Percentiles rank a stretch among this genome's conserved stretches.
These are phyloP conservation scores for Lepidocyrtoides sp. DNA, from an alignment of 2,888 invertebrate genomes.

Conservation along the genomic window DNA sequence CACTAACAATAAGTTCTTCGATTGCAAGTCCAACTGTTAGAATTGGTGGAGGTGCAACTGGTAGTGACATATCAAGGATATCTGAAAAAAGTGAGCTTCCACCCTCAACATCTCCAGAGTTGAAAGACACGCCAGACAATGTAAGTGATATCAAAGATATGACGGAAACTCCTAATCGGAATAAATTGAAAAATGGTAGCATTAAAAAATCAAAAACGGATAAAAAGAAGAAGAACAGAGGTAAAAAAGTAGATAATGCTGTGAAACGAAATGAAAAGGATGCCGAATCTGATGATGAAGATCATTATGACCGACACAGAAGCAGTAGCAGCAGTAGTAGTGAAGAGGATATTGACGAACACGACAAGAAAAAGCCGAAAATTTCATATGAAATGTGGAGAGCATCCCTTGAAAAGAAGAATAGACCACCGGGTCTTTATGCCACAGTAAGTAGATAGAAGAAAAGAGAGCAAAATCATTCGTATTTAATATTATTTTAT, in stretches of 20 bases:
- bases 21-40: too few species aligned
- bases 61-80: not conserved
- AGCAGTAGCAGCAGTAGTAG: slow-evolving; percentile 73
- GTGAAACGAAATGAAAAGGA: slow-evolving; percentile 69
- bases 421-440: slow-evolving; percentile 79
- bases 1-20: too few species aligned
- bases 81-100: not conserved
- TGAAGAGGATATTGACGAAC: slow-evolving; percentile 4
- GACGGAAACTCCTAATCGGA: slow-evolving; percentile 12
- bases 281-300: slow-evolving; percentile 26
- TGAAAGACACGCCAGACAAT: not conserved
- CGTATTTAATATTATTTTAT: too few species aligned
- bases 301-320: not conserved
- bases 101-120: not conserved
- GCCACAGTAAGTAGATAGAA: slow-evolving; percentile 70
- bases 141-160: not conserved
- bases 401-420: slow-evolving; percentile 74
- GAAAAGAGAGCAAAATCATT: not conserved
- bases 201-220: slow-evolving; percentile 4
- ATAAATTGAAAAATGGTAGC: slow-evolving; percentile 58
- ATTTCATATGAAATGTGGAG: slow-evolving; percentile 78
- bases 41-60: too few species aligned
- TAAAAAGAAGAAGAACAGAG: slow-evolving; percentile 22
- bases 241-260: slow-evolving; percentile 55
- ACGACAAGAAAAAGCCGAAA: slow-evolving; percentile 62